Conservation (phyloP, 2,113 vertebrate species). For the Crotalus viridis region DNA sequence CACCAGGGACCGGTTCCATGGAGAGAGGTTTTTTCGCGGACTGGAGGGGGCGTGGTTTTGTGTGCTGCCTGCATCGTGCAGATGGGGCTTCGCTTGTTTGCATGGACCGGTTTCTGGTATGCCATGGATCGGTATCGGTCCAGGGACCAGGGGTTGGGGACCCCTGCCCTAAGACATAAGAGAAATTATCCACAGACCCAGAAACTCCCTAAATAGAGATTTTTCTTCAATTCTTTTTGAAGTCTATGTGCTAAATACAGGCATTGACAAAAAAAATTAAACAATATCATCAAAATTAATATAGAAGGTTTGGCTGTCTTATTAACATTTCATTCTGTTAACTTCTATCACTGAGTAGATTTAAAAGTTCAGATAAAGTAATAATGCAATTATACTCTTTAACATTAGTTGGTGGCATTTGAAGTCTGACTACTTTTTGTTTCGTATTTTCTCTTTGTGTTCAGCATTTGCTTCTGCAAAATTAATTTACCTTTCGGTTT, state of each 20-base stretch:
- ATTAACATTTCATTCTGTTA: slow-evolving; percentile 9
- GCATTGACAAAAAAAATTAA: slow-evolving; percentile 2
- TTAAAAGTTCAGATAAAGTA: slow-evolving; percentile 23
- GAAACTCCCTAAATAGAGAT: background rate
- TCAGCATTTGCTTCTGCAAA: background rate
- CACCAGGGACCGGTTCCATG: no score
- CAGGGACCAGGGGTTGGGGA: no score
- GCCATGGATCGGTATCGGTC: no score
- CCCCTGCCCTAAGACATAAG: background rate
- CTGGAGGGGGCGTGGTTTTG: no score
- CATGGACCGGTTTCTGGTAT: no score
- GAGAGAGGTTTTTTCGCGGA: no score
- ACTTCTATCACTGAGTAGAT: background rate
- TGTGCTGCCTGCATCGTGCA: no score
- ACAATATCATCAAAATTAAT: background rate
- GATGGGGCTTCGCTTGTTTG: no score
- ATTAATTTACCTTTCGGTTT: slow-evolving; percentile 29
- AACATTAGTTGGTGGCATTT: background rate
- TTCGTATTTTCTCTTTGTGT: slow-evolving; percentile 30
- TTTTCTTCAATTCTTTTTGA: slow-evolving; percentile 1
- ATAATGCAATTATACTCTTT: slow-evolving; percentile 15
- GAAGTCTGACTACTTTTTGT: slow-evolving; percentile 12
- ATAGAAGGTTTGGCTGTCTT: background rate
- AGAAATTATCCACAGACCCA: background rate
- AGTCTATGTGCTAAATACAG: background rate